Conservation (phyloP, 2,797 vertebrate genomes). For the Oryzias dopingdopingensis region DNA sequence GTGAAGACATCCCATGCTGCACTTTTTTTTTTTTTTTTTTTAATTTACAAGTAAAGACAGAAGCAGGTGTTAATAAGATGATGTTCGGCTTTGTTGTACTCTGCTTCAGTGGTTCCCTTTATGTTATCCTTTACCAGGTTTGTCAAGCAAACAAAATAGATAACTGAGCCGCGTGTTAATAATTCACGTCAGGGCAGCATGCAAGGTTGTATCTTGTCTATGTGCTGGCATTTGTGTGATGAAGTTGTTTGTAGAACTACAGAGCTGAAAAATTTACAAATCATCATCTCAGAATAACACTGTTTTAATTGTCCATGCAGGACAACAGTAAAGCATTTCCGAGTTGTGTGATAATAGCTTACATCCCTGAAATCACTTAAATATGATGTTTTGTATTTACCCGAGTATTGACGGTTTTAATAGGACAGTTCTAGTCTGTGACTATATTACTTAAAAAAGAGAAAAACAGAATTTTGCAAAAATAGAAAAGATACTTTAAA, state of each 20-base stretch:
- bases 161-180: conserved; percentile 12
- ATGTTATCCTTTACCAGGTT: conserved; percentile 8
- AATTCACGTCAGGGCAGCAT: background rate
- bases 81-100: conserved; percentile 3
- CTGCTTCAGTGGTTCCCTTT: conserved; percentile 4
- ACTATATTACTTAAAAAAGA: background rate
- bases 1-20: conserved; percentile 43
- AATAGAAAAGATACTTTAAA: no score
- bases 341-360: background rate
- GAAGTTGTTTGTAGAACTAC: no score
- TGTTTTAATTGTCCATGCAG: no score
- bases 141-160: conserved; percentile 20
- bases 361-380: background rate
- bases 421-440: background rate
- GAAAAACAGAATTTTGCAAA: background rate
- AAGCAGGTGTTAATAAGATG: conserved; percentile 9
- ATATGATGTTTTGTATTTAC: background rate
- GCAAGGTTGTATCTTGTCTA: background rate
- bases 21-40: conserved; percentile 27
- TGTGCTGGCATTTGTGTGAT: no score
- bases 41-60: conserved; percentile 7
- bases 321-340: no score
- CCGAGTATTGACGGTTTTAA: background rate
- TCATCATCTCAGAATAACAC: no score
- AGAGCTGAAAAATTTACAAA: no score